Evolutionary conservation across 1,140 invertebrate species (phyloP).

Genomic region (Drosophila arawakana): DNA sequence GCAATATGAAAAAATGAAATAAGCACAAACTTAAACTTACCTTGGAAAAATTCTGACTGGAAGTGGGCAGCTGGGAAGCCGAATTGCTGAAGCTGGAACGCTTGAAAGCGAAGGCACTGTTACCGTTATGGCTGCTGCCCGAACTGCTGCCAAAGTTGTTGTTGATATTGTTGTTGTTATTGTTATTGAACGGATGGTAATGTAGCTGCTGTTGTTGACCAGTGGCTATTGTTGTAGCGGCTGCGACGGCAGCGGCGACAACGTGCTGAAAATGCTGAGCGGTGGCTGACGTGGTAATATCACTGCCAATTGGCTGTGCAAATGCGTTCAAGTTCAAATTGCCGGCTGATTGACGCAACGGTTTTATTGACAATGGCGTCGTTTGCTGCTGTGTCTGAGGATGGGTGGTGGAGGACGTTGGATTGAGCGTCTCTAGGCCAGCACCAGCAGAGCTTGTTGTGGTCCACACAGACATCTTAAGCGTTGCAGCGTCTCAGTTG

Average conservation of each 20-base stretch:
- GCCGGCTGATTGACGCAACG: slow-evolving; percentile 22
- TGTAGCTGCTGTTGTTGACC: slow-evolving; percentile 63
- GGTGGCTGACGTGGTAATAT: slow-evolving; percentile 30
- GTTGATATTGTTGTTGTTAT: slow-evolving; percentile 38
- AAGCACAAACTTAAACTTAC: slow-evolving; percentile 57
- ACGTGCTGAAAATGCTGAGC: slow-evolving; percentile 72
- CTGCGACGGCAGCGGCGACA: slow-evolving; percentile 70
- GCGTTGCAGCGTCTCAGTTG: neutral
- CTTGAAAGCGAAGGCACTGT: slow-evolving; percentile 40
- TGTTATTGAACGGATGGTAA: slow-evolving; percentile 25
- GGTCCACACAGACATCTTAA: slow-evolving; percentile 85
- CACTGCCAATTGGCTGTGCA: slow-evolving; percentile 27
- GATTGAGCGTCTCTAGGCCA: slow-evolving; percentile 80
- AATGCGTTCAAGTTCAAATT: slow-evolving; percentile 38
- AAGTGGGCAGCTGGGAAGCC: slow-evolving; percentile 44
- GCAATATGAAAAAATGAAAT: slow-evolving; percentile 32
- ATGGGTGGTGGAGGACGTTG: slow-evolving; percentile 10
- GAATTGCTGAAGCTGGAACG: slow-evolving; percentile 69
- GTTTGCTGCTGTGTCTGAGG: slow-evolving; percentile 14
- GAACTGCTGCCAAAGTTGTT: slow-evolving; percentile 56
- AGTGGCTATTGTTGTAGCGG: slow-evolving; percentile 69
- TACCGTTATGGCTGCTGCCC: slow-evolving; percentile 51
- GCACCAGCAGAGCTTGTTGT: slow-evolving; percentile 81
- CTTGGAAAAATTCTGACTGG: slow-evolving; percentile 58
- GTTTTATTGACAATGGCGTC: slow-evolving; percentile 29